Evolutionary conservation across 1,140 invertebrate genomes (phyloP).

Genomic region (Chrysopa pallens): DNA sequence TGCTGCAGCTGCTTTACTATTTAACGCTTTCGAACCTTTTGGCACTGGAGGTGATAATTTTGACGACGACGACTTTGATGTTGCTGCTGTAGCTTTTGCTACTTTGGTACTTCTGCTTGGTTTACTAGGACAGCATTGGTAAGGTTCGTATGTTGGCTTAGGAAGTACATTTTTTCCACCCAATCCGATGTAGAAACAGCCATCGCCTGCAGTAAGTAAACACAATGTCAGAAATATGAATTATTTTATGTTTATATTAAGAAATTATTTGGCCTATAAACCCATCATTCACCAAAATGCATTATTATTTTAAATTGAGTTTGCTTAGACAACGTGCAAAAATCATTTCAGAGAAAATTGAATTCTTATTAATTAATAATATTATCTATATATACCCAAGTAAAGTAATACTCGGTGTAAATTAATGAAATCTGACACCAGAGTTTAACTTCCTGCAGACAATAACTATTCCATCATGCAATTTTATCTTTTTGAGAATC

Average conservation of each 20-base stretch:
- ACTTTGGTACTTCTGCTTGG: slow-evolving; percentile 49
- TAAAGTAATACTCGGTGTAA: slow-evolving; percentile 8
- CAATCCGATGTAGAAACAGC: slow-evolving; percentile 88
- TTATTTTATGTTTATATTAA: no score
- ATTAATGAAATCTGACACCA: slow-evolving; percentile 1
- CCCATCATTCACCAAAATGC: no score
- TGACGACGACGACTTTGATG: slow-evolving; percentile 13
- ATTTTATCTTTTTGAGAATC: no score
- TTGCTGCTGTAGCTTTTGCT: slow-evolving; percentile 26
- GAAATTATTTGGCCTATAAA: no score
- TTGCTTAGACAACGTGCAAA: slow-evolving; percentile 6
- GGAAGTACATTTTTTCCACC: slow-evolving; percentile 60
- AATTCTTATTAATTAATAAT: slow-evolving; percentile 12
- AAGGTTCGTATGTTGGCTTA: slow-evolving; percentile 65
- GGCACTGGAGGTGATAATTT: slow-evolving; percentile 13
- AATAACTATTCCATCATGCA: slow-evolving; percentile 18
- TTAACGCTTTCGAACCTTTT: slow-evolving; percentile 9
- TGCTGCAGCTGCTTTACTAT: slow-evolving; percentile 4
- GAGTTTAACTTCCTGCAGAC: slow-evolving; percentile 22
- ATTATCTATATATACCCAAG: slow-evolving; percentile 10
- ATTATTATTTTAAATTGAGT: no score
- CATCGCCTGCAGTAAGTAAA: slow-evolving; percentile 61
- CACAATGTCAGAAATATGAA: slow-evolving; percentile 35
- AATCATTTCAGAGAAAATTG: slow-evolving; percentile 9
- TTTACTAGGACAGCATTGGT: slow-evolving; percentile 78